These are phyloP conservation scores for Hermetia illucens DNA, from an alignment of 1,140 invertebrate species.

Conservation along the genomic window DNA sequence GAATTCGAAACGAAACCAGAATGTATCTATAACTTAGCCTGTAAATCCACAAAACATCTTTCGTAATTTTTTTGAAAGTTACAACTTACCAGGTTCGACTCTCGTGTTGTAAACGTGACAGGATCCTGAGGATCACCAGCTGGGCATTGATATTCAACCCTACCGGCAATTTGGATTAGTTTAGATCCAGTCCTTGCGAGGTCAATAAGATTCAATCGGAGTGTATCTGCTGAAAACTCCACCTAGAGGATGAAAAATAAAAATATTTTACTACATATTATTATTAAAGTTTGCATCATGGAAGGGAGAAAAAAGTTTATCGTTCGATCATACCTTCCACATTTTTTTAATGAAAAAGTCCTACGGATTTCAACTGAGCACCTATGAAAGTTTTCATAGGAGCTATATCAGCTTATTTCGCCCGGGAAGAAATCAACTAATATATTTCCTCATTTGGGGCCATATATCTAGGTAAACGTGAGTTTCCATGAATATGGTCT, in stretches of 20 bases:
- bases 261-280: constrained; percentile 4
- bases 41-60: no score
- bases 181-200: constrained; percentile 71
- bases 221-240: constrained; percentile 78
- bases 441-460: no score
- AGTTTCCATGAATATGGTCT: no score
- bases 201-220: constrained; percentile 77
- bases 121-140: constrained; percentile 75
- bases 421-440: no score
- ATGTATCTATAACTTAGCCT: no score
- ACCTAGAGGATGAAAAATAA: constrained; percentile 43
- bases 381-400: no score
- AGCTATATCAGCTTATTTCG: no score
- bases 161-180: constrained; percentile 74
- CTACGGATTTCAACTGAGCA: background rate
- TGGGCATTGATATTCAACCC: constrained; percentile 78
- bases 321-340: no score
- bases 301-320: background rate
- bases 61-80: background rate
- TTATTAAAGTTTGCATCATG: background rate
- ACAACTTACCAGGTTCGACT: constrained; percentile 69
- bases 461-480: no score
- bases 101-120: constrained; percentile 78
- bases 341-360: background rate
- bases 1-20: no score